Conservation (phyloP, 2,888 invertebrate genomes). For the Adineta ricciae region DNA sequence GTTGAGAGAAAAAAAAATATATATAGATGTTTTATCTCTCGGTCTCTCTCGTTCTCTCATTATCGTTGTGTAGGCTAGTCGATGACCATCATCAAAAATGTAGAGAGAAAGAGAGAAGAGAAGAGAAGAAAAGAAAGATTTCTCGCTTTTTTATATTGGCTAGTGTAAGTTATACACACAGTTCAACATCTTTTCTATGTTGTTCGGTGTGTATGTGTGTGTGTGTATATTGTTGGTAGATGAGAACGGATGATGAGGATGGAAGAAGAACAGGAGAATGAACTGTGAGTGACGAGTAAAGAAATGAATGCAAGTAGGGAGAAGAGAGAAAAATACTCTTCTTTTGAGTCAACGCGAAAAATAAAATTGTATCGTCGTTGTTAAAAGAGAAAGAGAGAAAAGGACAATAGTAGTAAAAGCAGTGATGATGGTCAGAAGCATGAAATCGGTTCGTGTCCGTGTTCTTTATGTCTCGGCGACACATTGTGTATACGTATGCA, state of each 20-base stretch:
- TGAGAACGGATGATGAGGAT: background rate
- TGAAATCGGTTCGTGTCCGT: constrained; percentile 4
- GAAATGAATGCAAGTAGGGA: background rate
- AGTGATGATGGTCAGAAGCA: background rate
- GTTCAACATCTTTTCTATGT: background rate
- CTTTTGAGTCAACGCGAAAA: background rate
- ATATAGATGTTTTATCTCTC: background rate
- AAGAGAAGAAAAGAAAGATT: background rate
- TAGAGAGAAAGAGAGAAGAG: background rate
- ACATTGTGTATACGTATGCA: background rate
- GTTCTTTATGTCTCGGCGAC: background rate
- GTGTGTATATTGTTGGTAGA: background rate
- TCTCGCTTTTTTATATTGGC: background rate
- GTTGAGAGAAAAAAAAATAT: background rate
- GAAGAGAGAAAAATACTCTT: background rate
- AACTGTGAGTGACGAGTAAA: constrained; percentile 9
- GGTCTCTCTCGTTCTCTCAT: background rate
- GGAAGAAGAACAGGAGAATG: background rate
- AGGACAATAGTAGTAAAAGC: background rate
- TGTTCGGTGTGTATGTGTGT: background rate
- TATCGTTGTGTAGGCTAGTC: background rate
- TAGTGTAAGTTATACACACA: background rate
- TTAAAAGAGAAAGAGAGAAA: background rate
- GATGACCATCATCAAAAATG: background rate
- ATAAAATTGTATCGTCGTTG: background rate